Evolutionary conservation across 2,888 invertebrate species (phyloP).

Genomic region (Zhengitettix transpicula): DNA sequence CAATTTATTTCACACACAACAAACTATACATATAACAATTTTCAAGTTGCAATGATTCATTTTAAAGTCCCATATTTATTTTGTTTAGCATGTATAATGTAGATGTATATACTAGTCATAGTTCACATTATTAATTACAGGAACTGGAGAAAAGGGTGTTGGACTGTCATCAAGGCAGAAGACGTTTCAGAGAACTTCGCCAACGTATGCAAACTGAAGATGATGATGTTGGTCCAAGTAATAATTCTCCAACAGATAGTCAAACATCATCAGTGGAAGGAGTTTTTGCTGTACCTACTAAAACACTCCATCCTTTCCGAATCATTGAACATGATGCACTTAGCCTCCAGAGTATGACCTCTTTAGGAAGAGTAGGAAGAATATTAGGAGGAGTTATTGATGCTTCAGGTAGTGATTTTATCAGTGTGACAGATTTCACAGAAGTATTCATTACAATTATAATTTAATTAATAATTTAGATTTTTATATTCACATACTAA

Average conservation of each 20-base stretch:
- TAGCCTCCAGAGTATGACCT: slow-evolving; percentile 78
- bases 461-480: no score
- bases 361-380: slow-evolving; percentile 65
- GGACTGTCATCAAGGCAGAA: slow-evolving; percentile 32
- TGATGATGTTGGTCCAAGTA: slow-evolving; percentile 48
- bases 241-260: slow-evolving; percentile 55
- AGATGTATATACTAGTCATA: not conserved
- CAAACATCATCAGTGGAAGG: slow-evolving; percentile 66
- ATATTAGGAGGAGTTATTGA: slow-evolving; percentile 46
- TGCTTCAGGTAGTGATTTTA: slow-evolving; percentile 5
- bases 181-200: slow-evolving; percentile 67
- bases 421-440: no score
- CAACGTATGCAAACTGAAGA: slow-evolving; percentile 78
- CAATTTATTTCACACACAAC: no score
- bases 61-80: no score
- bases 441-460: no score
- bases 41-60: no score
- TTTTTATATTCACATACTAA: no score
- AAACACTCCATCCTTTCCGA: slow-evolving; percentile 58
- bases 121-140: not conserved
- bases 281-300: slow-evolving; percentile 44
- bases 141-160: not conserved
- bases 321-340: slow-evolving; percentile 78
- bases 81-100: not conserved
- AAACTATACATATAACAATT: no score